phyloP scores from a whole-genome alignment of 1,140 invertebrate genomes.

The Hycleus phaleratus region DNA sequence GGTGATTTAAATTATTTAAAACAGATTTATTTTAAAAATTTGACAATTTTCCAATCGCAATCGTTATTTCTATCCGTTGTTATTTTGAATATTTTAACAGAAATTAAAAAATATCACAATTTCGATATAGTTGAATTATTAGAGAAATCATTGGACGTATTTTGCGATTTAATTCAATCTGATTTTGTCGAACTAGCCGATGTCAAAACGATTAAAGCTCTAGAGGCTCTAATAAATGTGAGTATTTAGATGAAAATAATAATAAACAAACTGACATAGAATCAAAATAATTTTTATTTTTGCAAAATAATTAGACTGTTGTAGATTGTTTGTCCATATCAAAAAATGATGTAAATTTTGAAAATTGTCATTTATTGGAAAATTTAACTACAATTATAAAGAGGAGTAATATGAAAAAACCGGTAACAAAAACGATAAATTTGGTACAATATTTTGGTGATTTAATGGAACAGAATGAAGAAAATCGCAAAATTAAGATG shows the following conservation, averaged over 20 bases:
- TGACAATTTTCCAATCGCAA: too few relatives aligned
- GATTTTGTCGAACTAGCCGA: neutral
- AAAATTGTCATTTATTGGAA: conserved; percentile 6
- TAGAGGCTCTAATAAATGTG: conserved; percentile 24
- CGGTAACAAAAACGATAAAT: conserved; percentile 15
- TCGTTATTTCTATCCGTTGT: neutral
- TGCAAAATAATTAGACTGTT: neutral
- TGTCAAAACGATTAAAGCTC: conserved; percentile 13
- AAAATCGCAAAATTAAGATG: conserved; percentile 15
- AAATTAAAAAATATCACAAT: neutral
- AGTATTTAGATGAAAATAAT: conserved; percentile 8
- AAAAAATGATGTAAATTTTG: neutral
- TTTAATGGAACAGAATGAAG: conserved; percentile 3
- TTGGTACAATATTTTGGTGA: conserved; percentile 7
- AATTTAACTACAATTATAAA: conserved; percentile 20
- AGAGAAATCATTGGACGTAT: neutral
- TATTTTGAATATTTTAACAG: conserved; percentile 1
- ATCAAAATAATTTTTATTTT: conserved; percentile 1
- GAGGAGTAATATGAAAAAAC: conserved; percentile 24
- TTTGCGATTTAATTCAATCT: conserved; percentile 1
- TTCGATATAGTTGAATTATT: neutral
- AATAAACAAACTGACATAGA: neutral
- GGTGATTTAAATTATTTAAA: too few relatives aligned
- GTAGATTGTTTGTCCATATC: conserved; percentile 11
- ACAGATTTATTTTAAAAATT: too few relatives aligned